These are phyloP conservation scores for Bovichtus variegatus DNA, from an alignment of 2,797 vertebrate species.

Conservation along the genomic window DNA sequence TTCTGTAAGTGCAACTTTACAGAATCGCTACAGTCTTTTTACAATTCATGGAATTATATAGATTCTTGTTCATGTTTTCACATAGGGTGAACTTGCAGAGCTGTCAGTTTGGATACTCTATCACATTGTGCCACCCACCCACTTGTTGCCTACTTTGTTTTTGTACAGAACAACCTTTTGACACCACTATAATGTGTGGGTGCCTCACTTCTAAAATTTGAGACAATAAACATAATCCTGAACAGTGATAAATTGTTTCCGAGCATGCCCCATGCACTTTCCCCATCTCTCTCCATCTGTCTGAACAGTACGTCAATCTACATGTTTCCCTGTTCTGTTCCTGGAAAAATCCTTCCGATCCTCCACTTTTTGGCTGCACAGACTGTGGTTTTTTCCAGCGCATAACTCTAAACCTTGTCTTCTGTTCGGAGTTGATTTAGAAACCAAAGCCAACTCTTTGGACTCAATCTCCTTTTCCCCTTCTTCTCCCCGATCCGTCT, in stretches of 20 bases:
- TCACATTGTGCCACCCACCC: constrained; percentile 4
- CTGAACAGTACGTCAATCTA: constrained; percentile 13
- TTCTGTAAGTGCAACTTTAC: constrained; percentile 1
- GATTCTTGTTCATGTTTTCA: constrained; percentile 9
- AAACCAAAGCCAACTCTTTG: constrained; percentile 68
- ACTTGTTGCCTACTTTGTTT: background rate
- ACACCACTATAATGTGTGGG: constrained; percentile 6
- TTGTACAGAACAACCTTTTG: constrained; percentile 17
- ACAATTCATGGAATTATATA: background rate
- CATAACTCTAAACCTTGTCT: constrained; percentile 79
- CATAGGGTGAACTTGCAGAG: background rate
- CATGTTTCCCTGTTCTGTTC: constrained; percentile 66
- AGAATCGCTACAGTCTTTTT: background rate
- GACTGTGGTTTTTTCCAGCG: constrained; percentile 77
- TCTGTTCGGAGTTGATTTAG: constrained; percentile 76
- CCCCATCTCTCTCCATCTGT: constrained; percentile 4
- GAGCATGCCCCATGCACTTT: background rate
- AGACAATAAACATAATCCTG: background rate
- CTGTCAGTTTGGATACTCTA: constrained; percentile 8
- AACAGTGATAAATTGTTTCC: constrained; percentile 5
- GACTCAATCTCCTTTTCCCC: constrained; percentile 38
- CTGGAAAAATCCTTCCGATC: constrained; percentile 66
- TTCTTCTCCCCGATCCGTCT: constrained; percentile 20
- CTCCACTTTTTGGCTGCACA: constrained; percentile 74
- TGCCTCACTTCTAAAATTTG: constrained; percentile 10